phyloP scores from a whole-genome alignment of 2,113 vertebrate genomes.

The Callocephalon fimbriatum region DNA sequence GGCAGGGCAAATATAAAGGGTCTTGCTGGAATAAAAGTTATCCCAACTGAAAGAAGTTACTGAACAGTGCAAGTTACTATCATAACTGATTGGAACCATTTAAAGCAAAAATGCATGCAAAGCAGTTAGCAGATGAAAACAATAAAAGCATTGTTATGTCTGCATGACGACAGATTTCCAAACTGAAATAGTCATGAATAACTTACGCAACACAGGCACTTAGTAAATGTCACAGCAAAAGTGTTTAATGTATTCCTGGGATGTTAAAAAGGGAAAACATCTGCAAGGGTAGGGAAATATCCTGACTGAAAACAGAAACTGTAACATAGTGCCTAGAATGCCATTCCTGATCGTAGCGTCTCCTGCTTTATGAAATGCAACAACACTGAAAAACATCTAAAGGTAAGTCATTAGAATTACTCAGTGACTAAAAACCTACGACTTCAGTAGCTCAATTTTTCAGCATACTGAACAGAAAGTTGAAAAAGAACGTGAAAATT shows the following conservation, averaged over 20 bases:
- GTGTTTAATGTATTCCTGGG: neutral
- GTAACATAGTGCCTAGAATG: neutral
- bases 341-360: neutral
- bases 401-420: neutral
- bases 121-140: constrained; percentile 11
- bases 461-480: neutral
- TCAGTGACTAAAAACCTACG: neutral
- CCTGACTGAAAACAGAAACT: neutral
- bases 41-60: neutral
- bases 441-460: neutral
- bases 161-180: neutral
- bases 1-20: neutral
- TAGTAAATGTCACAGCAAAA: constrained; percentile 2
- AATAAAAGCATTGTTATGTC: constrained; percentile 24
- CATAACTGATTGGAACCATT: neutral
- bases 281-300: neutral
- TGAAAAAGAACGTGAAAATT: neutral
- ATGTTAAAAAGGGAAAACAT: constrained; percentile 19
- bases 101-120: neutral
- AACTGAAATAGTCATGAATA: neutral
- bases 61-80: neutral
- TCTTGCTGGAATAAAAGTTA: neutral
- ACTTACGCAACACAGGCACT: neutral
- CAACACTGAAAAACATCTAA: neutral
- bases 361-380: neutral